Conservation (phyloP, 1,140 invertebrate genomes). For the Microvelia longipes region DNA sequence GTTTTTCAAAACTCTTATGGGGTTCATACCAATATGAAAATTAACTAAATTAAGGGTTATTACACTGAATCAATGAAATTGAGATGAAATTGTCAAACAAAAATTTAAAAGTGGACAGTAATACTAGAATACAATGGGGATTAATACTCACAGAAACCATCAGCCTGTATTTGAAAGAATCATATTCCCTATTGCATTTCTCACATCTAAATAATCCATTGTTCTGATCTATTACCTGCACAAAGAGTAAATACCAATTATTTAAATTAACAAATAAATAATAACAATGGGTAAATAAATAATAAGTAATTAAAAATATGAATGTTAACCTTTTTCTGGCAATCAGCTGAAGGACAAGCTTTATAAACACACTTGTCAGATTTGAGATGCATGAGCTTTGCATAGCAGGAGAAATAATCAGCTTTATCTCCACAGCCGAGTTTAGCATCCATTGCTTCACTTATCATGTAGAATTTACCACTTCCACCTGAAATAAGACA, state of each 20-base stretch:
- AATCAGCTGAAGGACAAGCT: constrained; percentile 67
- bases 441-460: constrained; percentile 48
- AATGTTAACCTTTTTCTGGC: constrained; percentile 83
- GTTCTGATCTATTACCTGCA: constrained; percentile 57
- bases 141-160: constrained; percentile 63
- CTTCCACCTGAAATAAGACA: constrained; percentile 14
- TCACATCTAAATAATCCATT: constrained; percentile 85
- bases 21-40: too few species aligned
- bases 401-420: constrained; percentile 61
- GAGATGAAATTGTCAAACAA: too few species aligned
- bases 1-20: too few species aligned
- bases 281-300: constrained; percentile 6
- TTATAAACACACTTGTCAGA: constrained; percentile 75
- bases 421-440: constrained; percentile 52
- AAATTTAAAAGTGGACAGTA: too few species aligned
- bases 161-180: constrained; percentile 73
- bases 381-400: constrained; percentile 47
- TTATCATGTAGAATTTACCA: constrained; percentile 39
- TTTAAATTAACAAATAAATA: not conserved
- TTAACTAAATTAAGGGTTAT: too few species aligned
- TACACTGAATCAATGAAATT: too few species aligned
- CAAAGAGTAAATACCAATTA: constrained; percentile 1
- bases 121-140: too few species aligned
- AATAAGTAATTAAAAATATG: not conserved
- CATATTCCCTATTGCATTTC: constrained; percentile 74